Conservation (phyloP, 2,888 invertebrate species). For the Dexiosoma caninum region DNA sequence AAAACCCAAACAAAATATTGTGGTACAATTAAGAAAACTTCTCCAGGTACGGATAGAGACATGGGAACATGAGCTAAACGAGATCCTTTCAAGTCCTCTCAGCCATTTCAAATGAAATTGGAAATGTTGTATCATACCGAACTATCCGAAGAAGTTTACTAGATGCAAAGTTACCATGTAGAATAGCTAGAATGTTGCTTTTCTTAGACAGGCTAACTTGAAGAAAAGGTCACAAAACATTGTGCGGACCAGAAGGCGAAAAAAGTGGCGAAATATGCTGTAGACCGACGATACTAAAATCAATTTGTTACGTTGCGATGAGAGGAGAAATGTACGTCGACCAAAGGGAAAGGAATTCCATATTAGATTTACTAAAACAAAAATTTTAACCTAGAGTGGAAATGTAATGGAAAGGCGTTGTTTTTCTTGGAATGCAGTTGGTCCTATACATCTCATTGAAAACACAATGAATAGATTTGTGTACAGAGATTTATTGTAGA, state of each 20-base stretch:
- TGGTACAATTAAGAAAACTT: background rate
- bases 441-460: no score
- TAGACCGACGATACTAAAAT: background rate
- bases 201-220: background rate
- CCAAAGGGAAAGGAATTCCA: conserved; percentile 1
- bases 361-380: background rate
- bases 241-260: background rate
- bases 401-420: background rate
- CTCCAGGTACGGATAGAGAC: background rate
- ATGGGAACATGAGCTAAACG: background rate
- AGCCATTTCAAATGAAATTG: no score
- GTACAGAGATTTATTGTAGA: no score
- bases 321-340: background rate
- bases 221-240: background rate
- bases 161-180: background rate
- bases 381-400: background rate
- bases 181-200: background rate
- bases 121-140: background rate
- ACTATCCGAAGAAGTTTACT: no score
- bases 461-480: no score
- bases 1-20: background rate
- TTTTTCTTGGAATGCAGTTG: no score
- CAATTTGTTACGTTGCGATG: background rate
- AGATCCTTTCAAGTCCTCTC: background rate
- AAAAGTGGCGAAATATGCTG: background rate